Evolutionary conservation across 2,797 vertebrate genomes (phyloP), one percentile per base, ranked within the genome.

Genomic region (Pipistrellus pipistrellus): DNA sequence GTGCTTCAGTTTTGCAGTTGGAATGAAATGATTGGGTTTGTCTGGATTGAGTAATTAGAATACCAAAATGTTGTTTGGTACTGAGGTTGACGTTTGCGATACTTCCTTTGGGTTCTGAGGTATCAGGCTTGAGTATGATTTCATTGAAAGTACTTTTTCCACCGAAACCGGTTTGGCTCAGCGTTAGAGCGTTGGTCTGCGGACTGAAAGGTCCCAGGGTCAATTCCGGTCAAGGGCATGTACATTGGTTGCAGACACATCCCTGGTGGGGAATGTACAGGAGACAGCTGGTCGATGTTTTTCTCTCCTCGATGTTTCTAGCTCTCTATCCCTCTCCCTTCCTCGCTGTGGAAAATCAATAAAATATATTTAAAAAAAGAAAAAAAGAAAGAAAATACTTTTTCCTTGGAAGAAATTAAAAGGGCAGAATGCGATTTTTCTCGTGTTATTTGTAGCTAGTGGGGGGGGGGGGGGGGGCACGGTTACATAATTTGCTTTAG

Each of bases 321-420:
- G 10, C 44, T 44, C 44, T 44, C 44, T 44, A 44, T 44, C 44
- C 44, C 44, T 44, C 44, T 44, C 44, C 10, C 44, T 44, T 44
- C 44, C 44, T 44, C 44, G 3, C 44, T 44, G 44, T 44, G 10
- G 10, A 44, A 44, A 44, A 44, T 44, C 10, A 44, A 44, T 44
- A 44, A 44, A 44, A 44, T 44, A 11, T 44, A 44, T 44, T 44
- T 11, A 9, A 9, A 41, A 41, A 41, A 41, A 38, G 38, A 38
- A 38, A 38, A 38, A 38, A 38, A 41, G 38, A 41, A 41, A 41
- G 21, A n/a, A 64, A 72, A 21, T 69, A 3, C 81, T 94, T 95
- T 55, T 90, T 73, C n/a, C 68, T 53, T 77, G 35, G 15, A 76
- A 72, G 77, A 81, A 91, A 94, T 85, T 88, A 62, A 83, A 95